Base-by-base conservation (phyloP, 2,888 invertebrate genomes). In the Bellardia bayeri region DNA sequence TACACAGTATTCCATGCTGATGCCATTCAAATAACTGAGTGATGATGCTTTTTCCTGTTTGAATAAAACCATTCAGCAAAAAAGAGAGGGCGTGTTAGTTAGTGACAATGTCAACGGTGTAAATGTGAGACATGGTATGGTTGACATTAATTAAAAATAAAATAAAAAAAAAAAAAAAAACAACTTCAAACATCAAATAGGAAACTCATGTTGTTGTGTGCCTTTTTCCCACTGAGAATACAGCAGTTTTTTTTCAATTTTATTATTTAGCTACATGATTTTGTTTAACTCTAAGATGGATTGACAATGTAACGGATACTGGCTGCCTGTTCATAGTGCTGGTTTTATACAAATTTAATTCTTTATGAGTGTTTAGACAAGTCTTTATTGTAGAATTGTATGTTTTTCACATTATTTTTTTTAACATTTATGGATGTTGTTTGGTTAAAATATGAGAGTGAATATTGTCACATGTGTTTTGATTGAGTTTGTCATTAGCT, bases 121-220 rank as follows among this genome's bases (percentile, higher is more conserved):
- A 82, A 83, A 76, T 84, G 81, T 84, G 84, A 74, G 84, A 83
- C 87, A 87, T 81, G 61, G 69, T 45, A 71, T 81, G 83, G 72
- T 42, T 76, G 82, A 75, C 85, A 85, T 87, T 87, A 85, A 87
- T 85, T 87, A 79, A 82, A 84, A 78, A 58, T 45, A 74, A 51
- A 30, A 30, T 40, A 37, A 56, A 30, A 33, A n/a, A 51, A 40
- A 37, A 42, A 58, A n/a, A n/a, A 51, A 16, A 9, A 16, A 66
- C n/a, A 69, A 9, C 5, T 8, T 58, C 2, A 61, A 83, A 71
- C 64, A 56, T 64, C 33, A 68, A 58, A 74, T 74, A 58, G 82
- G 74, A 58, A 51, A 80, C 33, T 71, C 78, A 71, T 71, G 6
- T 5, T 56, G 33, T 66, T 64, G 64, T 54, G 16, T 58, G 79